Percentiles rank a stretch among this genome's conserved stretches.
Evolutionary conservation across 2,888 invertebrate genomes (phyloP).

Genomic region (Amphipoea oculea): DNA sequence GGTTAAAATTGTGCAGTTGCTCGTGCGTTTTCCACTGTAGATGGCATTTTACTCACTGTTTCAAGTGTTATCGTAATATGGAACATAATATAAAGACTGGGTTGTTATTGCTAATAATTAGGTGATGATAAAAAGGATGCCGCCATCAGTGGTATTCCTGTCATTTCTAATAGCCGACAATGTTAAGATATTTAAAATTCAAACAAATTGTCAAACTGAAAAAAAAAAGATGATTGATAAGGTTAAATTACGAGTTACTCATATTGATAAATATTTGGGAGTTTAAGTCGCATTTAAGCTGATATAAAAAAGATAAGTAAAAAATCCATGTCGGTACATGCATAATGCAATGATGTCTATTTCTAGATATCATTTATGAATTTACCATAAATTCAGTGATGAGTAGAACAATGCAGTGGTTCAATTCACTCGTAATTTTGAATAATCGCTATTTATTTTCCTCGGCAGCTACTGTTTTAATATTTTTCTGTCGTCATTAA

Average conservation of each 20-base stretch:
- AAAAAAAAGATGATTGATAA: not conserved
- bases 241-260: not conserved
- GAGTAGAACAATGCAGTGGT: not conserved
- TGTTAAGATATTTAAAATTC: not conserved
- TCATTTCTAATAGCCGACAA: not conserved
- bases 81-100: not conserved
- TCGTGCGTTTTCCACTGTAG: constrained; percentile 7
- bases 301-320: constrained; percentile 15
- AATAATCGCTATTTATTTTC: not conserved
- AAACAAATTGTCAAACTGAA: not conserved
- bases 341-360: constrained; percentile 2
- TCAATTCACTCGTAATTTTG: not conserved
- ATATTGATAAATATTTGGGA: not conserved
- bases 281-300: not conserved
- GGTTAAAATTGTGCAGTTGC: constrained; percentile 47
- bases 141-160: not conserved
- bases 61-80: not conserved
- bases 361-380: not conserved
- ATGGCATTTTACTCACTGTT: not conserved
- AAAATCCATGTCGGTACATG: not conserved
- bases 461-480: not conserved
- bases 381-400: not conserved
- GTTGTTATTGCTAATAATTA: not conserved
- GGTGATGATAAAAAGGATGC: not conserved
- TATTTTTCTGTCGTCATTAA: not conserved